A percentile compares a stretch with the other conserved stretches of the same genome.
Conservation (phyloP, 2,797 vertebrate species). For the Sebastes nivosus region DNA sequence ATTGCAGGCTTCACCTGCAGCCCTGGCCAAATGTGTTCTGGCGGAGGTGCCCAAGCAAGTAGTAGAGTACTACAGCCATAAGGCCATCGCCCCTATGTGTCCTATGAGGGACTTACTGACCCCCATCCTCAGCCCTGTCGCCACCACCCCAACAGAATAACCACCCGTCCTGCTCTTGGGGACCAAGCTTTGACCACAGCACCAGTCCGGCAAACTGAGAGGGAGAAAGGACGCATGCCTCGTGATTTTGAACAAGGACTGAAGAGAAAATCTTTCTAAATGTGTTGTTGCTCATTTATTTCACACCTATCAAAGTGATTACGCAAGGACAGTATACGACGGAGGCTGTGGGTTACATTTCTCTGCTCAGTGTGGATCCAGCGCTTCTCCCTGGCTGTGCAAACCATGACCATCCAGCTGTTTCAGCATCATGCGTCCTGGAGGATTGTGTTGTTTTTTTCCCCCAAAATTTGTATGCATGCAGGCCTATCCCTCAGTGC, state of each 20-base stretch:
- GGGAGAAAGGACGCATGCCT: constrained; percentile 38
- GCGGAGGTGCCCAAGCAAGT: constrained; percentile 96
- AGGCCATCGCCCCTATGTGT: constrained; percentile 88
- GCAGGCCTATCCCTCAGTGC: constrained; percentile 39
- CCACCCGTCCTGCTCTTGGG: neutral
- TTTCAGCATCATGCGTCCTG: constrained; percentile 53
- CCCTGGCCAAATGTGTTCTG: constrained; percentile 94
- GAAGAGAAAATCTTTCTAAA: constrained; percentile 50
- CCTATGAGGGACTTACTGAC: constrained; percentile 71
- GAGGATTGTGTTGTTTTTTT: constrained; percentile 28
- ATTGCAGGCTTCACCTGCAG: constrained; percentile 90
- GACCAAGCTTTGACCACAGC: constrained; percentile 52
- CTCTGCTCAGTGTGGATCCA: constrained; percentile 47
- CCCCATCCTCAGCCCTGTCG: constrained; percentile 82
- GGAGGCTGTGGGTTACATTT: constrained; percentile 46
- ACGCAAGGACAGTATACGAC: constrained; percentile 42
- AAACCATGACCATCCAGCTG: constrained; percentile 48
- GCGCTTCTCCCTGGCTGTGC: constrained; percentile 41
- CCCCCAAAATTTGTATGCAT: constrained; percentile 57
- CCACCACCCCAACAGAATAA: constrained; percentile 86
- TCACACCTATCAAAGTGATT: constrained; percentile 63
- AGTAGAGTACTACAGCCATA: constrained; percentile 95
- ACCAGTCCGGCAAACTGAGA: constrained; percentile 47
- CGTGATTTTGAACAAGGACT: constrained; percentile 49
- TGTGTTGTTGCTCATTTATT: constrained; percentile 59